Conservation (phyloP, 2,113 vertebrate genomes). For the Myrmecobius fasciatus region DNA sequence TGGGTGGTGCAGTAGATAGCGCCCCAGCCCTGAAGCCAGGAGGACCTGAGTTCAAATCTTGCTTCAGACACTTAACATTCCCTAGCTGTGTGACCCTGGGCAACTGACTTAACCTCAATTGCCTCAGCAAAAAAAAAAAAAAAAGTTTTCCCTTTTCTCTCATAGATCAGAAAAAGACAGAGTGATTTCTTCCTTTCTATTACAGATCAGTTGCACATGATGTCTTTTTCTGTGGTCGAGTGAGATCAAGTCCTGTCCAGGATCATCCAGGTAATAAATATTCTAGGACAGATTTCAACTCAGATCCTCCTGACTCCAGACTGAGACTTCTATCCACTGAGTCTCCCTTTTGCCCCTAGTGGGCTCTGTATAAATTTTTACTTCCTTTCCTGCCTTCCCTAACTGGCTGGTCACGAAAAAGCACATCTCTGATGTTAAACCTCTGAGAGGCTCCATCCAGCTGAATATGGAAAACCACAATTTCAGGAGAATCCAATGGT, state of each 20-base stretch:
- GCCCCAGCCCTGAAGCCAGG: no score
- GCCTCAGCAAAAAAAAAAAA: no score
- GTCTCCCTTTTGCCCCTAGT: not conserved
- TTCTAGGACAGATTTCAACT: accelerated
- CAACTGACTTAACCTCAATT: no score
- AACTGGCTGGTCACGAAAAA: not conserved
- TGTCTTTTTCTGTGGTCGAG: not conserved
- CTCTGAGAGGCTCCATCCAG: not conserved
- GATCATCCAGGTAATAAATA: not conserved
- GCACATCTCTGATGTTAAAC: not conserved
- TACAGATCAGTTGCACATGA: constrained; percentile 21
- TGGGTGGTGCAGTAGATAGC: no score
- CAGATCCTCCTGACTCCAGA: not conserved
- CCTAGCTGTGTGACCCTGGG: no score
- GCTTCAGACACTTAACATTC: no score
- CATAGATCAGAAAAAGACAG: constrained; percentile 32
- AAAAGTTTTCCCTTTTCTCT: not conserved
- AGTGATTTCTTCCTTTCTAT: not conserved
- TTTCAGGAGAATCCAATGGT: not conserved
- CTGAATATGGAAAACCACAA: not conserved
- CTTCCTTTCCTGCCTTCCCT: not conserved
- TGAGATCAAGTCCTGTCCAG: not conserved
- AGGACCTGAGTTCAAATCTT: no score
- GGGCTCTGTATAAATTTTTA: not conserved
- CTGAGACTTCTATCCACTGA: not conserved